Evolutionary conservation across 2,797 vertebrate genomes (phyloP).

Genomic region (Champsocephalus esox): DNA sequence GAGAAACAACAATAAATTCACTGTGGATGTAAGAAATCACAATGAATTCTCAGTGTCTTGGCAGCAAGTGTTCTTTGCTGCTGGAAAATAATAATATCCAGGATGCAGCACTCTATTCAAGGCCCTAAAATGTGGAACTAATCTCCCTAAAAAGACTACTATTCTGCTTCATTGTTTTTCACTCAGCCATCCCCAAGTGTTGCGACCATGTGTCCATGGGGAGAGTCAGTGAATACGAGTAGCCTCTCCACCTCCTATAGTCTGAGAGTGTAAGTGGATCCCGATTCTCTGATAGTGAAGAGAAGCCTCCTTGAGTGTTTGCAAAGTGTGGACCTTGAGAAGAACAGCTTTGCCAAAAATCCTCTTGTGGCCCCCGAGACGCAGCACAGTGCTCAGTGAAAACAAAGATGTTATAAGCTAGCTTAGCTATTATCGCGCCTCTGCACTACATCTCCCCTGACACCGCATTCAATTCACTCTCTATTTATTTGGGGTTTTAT

Average conservation of each 20-base stretch:
- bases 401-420: slow-evolving; percentile 90
- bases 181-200: slow-evolving; percentile 74
- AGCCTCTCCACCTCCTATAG: slow-evolving; percentile 57
- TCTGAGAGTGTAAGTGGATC: slow-evolving; percentile 43
- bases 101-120: slow-evolving; percentile 78
- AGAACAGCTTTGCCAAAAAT: slow-evolving; percentile 82
- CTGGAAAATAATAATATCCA: slow-evolving; percentile 77
- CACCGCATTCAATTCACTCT: slow-evolving; percentile 89
- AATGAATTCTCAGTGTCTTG: slow-evolving; percentile 80
- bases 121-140: slow-evolving; percentile 84
- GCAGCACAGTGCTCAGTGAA: slow-evolving; percentile 78
- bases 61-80: slow-evolving; percentile 75
- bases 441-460: slow-evolving; percentile 91
- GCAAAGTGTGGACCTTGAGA: slow-evolving; percentile 80
- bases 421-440: slow-evolving; percentile 88
- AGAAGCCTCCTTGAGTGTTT: slow-evolving; percentile 72
- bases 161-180: slow-evolving; percentile 73
- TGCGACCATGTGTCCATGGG: slow-evolving; percentile 61
- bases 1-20: slow-evolving; percentile 84
- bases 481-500: slow-evolving; percentile 93
- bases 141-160: slow-evolving; percentile 79
- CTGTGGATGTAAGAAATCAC: slow-evolving; percentile 79
- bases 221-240: slow-evolving; percentile 54
- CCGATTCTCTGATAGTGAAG: slow-evolving; percentile 75
- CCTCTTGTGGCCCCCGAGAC: slow-evolving; percentile 82